These are phyloP conservation scores for Heliconius nattereri DNA, from an alignment of 1,140 invertebrate genomes.

Conservation along the genomic window DNA sequence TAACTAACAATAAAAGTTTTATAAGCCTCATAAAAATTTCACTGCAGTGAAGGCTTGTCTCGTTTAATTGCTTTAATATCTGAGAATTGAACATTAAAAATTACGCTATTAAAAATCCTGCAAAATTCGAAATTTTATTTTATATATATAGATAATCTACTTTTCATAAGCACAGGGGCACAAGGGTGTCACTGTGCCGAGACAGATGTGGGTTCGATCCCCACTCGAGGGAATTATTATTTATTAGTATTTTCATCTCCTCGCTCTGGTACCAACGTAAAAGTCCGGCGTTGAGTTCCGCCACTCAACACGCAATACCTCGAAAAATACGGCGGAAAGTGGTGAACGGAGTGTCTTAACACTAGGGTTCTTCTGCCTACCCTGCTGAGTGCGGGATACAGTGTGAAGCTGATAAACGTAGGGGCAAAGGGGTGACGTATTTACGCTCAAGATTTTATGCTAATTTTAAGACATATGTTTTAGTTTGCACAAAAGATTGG, in stretches of 20 bases:
- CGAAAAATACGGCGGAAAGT: neutral
- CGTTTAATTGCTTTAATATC: too few relatives aligned
- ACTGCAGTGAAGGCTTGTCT: too few relatives aligned
- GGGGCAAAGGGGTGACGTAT: too few relatives aligned
- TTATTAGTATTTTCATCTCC: neutral
- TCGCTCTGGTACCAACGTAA: neutral
- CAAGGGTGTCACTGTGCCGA: too few relatives aligned
- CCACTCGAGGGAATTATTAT: neutral
- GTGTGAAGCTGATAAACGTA: neutral
- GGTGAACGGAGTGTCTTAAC: neutral
- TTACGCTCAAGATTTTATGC: too few relatives aligned
- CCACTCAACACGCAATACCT: neutral
- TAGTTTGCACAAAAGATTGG: neutral
- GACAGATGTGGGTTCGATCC: neutral
- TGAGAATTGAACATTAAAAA: too few relatives aligned
- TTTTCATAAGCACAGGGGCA: too few relatives aligned
- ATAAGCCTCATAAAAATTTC: too few relatives aligned
- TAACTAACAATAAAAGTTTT: too few relatives aligned
- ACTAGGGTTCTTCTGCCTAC: neutral
- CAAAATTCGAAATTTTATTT: too few relatives aligned
- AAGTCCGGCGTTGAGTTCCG: neutral
- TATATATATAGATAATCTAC: too few relatives aligned
- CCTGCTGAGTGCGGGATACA: neutral
- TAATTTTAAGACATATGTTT: neutral
- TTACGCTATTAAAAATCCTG: too few relatives aligned